Percentiles rank a stretch among this genome's conserved stretches.
Evolutionary conservation across 2,888 invertebrate genomes (phyloP).

Genomic region (Micoletzkya japonica): DNA sequence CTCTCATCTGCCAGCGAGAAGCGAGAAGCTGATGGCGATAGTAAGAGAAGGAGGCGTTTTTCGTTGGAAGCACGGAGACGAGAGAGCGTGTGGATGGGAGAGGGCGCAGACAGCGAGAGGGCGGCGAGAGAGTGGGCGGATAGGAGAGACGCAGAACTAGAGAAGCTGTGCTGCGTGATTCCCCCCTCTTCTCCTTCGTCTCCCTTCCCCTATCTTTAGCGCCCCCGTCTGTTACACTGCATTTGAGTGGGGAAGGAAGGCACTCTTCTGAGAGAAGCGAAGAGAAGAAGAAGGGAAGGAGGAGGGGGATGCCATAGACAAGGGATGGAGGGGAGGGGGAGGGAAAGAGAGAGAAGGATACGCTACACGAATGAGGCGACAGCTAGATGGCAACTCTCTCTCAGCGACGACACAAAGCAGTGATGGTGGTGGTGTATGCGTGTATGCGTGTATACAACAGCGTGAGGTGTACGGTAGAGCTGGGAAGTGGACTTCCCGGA

Average conservation of each 20-base stretch:
- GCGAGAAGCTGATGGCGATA: not conserved
- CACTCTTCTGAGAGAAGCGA: not conserved
- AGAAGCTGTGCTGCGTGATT: not conserved
- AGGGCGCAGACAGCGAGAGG: not conserved
- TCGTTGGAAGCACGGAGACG: not conserved
- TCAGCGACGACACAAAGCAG: conserved; percentile 24
- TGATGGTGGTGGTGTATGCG: not conserved
- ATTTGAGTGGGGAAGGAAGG: too few relatives aligned
- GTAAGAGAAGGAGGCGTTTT: not conserved
- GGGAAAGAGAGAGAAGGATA: not conserved
- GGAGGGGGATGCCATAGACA: not conserved
- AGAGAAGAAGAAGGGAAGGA: not conserved
- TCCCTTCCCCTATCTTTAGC: not conserved
- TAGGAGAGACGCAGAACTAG: conserved; percentile 7
- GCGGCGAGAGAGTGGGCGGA: conserved; percentile 2
- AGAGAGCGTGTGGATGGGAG: not conserved
- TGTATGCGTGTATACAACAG: conserved; percentile 10
- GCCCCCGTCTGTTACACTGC: not conserved
- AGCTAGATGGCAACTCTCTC: not conserved
- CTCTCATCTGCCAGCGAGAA: not conserved
- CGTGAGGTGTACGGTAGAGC: not conserved
- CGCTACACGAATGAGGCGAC: not conserved
- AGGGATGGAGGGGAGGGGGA: not conserved
- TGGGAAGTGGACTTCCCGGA: conserved; percentile 4
- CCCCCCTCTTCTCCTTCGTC: not conserved